phyloP scores from a whole-genome alignment of 1,140 invertebrate species.

The Telenomus remus region DNA sequence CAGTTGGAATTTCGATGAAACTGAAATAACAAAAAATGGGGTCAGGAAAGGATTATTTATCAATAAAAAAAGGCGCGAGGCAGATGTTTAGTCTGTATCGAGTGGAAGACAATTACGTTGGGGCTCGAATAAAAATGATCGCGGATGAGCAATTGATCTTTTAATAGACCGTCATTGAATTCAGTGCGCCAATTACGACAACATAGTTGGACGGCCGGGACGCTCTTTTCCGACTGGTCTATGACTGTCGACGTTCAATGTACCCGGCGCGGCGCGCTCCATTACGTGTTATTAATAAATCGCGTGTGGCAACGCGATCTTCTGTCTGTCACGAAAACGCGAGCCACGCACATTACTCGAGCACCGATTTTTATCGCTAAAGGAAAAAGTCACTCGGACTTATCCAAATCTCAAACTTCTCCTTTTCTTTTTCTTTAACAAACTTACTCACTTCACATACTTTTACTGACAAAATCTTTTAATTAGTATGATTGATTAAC shows the following conservation, averaged over 20 bases:
- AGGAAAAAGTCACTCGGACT: conserved; percentile 47
- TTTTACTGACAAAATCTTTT: too few species aligned
- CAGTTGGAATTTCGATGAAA: neutral
- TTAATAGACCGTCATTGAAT: conserved; percentile 59
- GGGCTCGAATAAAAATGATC: conserved; percentile 43
- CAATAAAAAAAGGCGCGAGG: conserved; percentile 29
- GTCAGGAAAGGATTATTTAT: conserved; percentile 9
- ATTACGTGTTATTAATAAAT: conserved; percentile 59
- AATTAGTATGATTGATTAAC: too few species aligned
- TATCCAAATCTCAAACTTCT: conserved; percentile 13
- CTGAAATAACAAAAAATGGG: neutral
- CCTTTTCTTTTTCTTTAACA: neutral
- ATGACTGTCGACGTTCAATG: conserved; percentile 53
- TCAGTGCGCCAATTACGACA: conserved; percentile 53
- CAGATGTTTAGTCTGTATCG: conserved; percentile 7
- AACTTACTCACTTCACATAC: too few species aligned
- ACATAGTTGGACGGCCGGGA: conserved; percentile 38
- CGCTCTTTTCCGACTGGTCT: conserved; percentile 52
- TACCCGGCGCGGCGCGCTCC: conserved; percentile 41
- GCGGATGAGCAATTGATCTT: conserved; percentile 59
- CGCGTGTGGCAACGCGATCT: conserved; percentile 56
- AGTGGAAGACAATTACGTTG: neutral
- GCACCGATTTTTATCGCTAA: conserved; percentile 43
- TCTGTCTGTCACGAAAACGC: conserved; percentile 50
- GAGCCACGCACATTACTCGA: conserved; percentile 11